Evolutionary conservation across 2,888 invertebrate genomes (phyloP).

Genomic region (Spodoptera picta): DNA sequence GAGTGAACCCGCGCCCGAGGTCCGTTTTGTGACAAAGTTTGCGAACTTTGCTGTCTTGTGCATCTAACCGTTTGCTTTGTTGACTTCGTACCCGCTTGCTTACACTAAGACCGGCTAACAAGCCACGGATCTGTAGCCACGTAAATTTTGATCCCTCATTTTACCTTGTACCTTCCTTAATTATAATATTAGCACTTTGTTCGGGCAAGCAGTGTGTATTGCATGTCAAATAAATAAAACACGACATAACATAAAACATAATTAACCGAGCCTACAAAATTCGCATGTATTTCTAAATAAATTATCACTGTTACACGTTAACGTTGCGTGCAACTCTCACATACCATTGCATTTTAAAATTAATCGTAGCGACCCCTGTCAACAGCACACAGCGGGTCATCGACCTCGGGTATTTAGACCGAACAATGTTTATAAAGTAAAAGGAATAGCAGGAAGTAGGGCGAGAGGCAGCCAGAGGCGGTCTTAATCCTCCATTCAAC

Average conservation of each 20-base stretch:
- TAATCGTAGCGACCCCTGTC: constrained; percentile 84
- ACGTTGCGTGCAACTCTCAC: constrained; percentile 76
- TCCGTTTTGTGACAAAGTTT: constrained; percentile 36
- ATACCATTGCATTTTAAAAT: constrained; percentile 83
- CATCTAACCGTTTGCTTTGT: constrained; percentile 21
- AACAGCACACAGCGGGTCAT: constrained; percentile 73
- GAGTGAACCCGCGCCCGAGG: background rate
- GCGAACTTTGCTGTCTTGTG: constrained; percentile 26
- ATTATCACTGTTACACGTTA: constrained; percentile 56
- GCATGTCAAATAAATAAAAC: background rate
- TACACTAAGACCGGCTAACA: constrained; percentile 15
- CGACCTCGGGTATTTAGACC: constrained; percentile 84
- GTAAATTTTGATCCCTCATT: background rate
- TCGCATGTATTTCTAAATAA: constrained; percentile 39
- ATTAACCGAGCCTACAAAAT: constrained; percentile 25
- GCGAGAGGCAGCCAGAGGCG: constrained; percentile 64
- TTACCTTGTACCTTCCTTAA: background rate
- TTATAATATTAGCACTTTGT: background rate
- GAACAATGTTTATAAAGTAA: constrained; percentile 77
- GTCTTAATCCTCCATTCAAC: constrained; percentile 62
- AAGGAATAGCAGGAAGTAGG: constrained; percentile 76
- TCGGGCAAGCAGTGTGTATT: too few relatives aligned
- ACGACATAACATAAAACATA: constrained; percentile 3
- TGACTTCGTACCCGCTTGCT: constrained; percentile 23
- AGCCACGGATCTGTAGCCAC: constrained; percentile 9